These are phyloP conservation scores for Chromoteleia sp. DNA, from an alignment of 2,888 invertebrate species.

Conservation along the genomic window DNA sequence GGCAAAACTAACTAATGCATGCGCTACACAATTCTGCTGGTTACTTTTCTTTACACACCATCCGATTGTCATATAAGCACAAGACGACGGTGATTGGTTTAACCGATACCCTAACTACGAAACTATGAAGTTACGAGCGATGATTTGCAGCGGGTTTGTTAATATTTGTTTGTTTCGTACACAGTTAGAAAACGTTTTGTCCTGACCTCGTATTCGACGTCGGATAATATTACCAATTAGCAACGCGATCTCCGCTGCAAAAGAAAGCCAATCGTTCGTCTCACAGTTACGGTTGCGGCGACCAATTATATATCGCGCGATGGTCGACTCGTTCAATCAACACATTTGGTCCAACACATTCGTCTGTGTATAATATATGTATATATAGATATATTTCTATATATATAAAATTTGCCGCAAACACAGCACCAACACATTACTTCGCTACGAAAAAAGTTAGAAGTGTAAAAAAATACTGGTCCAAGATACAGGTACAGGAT, in stretches of 20 bases:
- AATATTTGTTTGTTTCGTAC: neutral
- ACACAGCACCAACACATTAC: constrained; percentile 78
- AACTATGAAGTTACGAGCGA: neutral
- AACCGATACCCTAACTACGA: constrained; percentile 7
- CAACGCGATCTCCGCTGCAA: constrained; percentile 27
- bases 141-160: neutral
- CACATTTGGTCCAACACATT: constrained; percentile 56
- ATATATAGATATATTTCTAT: constrained; percentile 39
- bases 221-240: constrained; percentile 40
- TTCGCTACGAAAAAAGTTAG: constrained; percentile 76
- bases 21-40: constrained; percentile 80
- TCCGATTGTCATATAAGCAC: constrained; percentile 62
- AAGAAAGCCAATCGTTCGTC: constrained; percentile 11
- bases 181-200: neutral
- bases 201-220: neutral
- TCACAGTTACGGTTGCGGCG: constrained; percentile 17
- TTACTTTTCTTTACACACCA: constrained; percentile 70
- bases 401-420: constrained; percentile 58
- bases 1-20: constrained; percentile 76
- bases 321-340: constrained; percentile 27
- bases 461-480: constrained; percentile 72
- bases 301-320: constrained; percentile 12
- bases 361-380: constrained; percentile 51
- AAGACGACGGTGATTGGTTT: constrained; percentile 44
- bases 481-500: constrained; percentile 67